phyloP scores from a whole-genome alignment of 2,888 invertebrate species.

The Serripes groenlandicus region DNA sequence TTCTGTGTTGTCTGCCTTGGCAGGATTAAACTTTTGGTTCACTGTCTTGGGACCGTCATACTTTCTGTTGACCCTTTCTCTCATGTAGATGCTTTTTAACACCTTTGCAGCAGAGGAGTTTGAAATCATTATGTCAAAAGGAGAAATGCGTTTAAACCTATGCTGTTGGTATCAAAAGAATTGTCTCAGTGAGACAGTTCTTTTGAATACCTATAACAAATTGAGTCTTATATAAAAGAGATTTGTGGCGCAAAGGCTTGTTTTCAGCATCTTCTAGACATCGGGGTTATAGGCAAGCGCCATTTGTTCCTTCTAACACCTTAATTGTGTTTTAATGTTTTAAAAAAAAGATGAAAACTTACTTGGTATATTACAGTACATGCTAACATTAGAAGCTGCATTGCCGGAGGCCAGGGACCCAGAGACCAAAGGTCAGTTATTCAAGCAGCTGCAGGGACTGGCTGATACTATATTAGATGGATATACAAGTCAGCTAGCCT shows the following conservation, averaged over 20 bases:
- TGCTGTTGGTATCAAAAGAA: too few species aligned
- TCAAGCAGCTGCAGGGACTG: conserved; percentile 91
- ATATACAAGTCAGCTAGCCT: conserved; percentile 90
- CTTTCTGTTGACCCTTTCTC: neutral
- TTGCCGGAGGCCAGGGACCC: conserved; percentile 88
- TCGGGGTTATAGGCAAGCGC: neutral
- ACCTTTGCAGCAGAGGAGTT: neutral
- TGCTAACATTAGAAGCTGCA: conserved; percentile 81
- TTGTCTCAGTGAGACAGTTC: too few species aligned
- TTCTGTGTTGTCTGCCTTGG: too few species aligned
- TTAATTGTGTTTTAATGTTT: too few species aligned
- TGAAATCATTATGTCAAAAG: neutral
- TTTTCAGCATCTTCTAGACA: neutral
- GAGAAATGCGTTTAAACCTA: too few species aligned
- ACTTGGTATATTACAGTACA: conserved; percentile 76
- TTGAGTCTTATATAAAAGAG: neutral
- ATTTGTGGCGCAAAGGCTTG: neutral
- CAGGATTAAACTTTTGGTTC: too few species aligned
- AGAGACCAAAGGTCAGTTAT: conserved; percentile 89
- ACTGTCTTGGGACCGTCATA: too few species aligned
- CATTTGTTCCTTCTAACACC: too few species aligned
- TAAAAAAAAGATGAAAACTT: too few species aligned
- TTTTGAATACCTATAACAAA: too few species aligned
- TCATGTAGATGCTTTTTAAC: neutral
- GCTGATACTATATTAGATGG: conserved; percentile 92